Evolutionary conservation across 2,113 vertebrate genomes (phyloP).

Genomic region (Mus musculus): GRCm39 chr9:121804001-121804500

Average conservation of each 20-base stretch:
- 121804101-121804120: not conserved
- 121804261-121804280: not conserved
- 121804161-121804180: not conserved
- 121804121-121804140: accelerated
- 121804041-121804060: not conserved
- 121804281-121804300: not conserved
- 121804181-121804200: not conserved
- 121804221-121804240: not conserved
- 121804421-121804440: not conserved
- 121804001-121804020: not conserved
- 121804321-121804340: not conserved
- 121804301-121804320: not conserved
- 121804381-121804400: not conserved
- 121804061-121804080: not conserved
- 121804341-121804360: not conserved
- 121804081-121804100: not conserved
- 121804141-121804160: not conserved
- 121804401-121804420: not conserved
- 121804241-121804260: not conserved
- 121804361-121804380: not conserved
- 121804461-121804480: not conserved
- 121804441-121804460: not conserved
- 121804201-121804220: not conserved
- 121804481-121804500: not conserved
- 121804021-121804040: not conserved